Evolutionary conservation across 2,797 vertebrate genomes (phyloP).

Genomic region (Phoeniculus purpureus): DNA sequence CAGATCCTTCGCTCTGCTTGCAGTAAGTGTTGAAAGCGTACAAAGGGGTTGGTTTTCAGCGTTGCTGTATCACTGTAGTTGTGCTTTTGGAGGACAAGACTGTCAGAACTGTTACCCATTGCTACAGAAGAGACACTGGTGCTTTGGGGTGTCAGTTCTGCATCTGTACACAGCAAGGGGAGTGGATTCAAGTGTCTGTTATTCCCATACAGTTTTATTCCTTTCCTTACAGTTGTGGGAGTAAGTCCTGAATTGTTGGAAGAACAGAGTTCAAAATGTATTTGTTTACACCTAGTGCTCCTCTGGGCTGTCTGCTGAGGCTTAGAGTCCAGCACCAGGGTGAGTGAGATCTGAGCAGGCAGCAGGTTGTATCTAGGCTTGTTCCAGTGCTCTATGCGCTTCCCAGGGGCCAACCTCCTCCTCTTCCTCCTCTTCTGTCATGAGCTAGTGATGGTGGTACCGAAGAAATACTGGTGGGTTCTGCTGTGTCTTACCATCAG

Average conservation of each 20-base stretch:
- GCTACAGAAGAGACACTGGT: background rate
- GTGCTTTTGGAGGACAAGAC: background rate
- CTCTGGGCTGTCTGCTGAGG: background rate
- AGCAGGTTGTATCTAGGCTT: background rate
- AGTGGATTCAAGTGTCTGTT: background rate
- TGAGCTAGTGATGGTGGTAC: background rate
- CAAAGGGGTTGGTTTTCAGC: background rate
- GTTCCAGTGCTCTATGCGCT: background rate
- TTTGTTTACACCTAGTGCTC: background rate
- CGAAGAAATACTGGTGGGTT: background rate
- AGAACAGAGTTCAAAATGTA: background rate
- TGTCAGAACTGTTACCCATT: background rate
- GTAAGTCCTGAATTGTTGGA: background rate
- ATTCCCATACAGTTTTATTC: background rate
- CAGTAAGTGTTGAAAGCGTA: background rate
- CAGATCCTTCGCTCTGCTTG: background rate
- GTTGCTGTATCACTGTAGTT: background rate
- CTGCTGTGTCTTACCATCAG: background rate
- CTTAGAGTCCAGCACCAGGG: fast-evolving
- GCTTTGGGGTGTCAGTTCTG: background rate
- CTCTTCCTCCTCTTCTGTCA: background rate
- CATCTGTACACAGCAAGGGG: background rate
- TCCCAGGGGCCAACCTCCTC: background rate
- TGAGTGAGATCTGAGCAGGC: background rate
- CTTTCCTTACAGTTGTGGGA: background rate